A percentile compares a stretch with the other conserved stretches of the same genome.
These are phyloP conservation scores for Dendrolimus kikuchii DNA, from an alignment of 1,140 invertebrate species.

Conservation along the genomic window DNA sequence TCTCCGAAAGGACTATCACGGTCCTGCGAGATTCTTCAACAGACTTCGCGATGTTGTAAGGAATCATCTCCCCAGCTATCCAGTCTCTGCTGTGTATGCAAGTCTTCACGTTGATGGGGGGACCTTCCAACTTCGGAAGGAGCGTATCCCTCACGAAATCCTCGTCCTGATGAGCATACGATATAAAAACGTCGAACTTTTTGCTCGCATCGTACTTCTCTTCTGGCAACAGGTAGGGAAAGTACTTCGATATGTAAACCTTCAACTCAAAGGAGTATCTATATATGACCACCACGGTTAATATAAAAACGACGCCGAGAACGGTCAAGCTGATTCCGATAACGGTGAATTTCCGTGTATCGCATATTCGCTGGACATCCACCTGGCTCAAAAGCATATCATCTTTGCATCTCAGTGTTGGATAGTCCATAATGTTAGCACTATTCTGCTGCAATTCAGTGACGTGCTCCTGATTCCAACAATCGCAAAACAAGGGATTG, in stretches of 20 bases:
- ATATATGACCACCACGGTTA: background rate
- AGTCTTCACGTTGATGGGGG: conserved; percentile 2
- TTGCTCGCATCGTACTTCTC: background rate
- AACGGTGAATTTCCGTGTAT: background rate
- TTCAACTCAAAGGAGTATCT: background rate
- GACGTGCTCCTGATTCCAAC: conserved; percentile 12
- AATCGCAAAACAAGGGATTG: conserved; percentile 11
- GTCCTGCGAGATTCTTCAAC: conserved; percentile 86
- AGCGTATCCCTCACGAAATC: background rate
- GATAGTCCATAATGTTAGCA: background rate
- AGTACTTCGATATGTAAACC: too few relatives aligned
- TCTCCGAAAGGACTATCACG: conserved; percentile 85
- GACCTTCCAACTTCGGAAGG: conserved; percentile 5
- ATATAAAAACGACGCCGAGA: background rate
- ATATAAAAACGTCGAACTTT: conserved; percentile 11
- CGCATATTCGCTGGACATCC: conserved; percentile 1
- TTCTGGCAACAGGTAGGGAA: background rate
- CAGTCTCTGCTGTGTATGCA: conserved; percentile 14
- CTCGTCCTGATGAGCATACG: conserved; percentile 10
- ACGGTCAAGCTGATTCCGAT: background rate
- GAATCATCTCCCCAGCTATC: conserved; percentile 10
- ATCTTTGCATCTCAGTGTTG: background rate
- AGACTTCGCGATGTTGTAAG: conserved; percentile 61
- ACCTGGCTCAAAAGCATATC: background rate
- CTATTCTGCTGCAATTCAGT: conserved; percentile 5